Evolutionary conservation across 1,140 invertebrate genomes (phyloP), one percentile per base, ranked within the genome.

Genomic region (Helicoverpa armigera): DNA sequence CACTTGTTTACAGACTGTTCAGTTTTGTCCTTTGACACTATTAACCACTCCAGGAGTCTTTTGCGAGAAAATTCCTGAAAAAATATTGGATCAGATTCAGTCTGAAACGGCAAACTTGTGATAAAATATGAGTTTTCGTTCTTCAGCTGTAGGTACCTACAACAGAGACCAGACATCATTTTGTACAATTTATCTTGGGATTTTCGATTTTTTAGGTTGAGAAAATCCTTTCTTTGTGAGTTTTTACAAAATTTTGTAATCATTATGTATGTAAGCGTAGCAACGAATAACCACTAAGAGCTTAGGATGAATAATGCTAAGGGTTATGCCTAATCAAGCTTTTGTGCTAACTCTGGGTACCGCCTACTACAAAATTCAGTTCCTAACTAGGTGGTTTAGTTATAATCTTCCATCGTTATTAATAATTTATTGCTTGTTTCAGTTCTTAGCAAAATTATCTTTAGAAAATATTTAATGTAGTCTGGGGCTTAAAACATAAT

Each of bases 311-410:
- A 18, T 43, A 31, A 23, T 50, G 43, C 48, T 31, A 9, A 73
- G 58, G 29, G 14, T 12, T 56, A 58, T n/a, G 14, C 7, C 11
- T 43, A 73, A 7, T 56, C 53, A 58, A 31, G 5, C 70, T 73
- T 18, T 35, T 58, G 53, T 73, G 31, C 51, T 73, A 5, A 58
- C 31, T 35, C 11, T 56, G 11, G 50, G 65, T 10, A 73, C 11
- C 10, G 31, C 12, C 23, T 73, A 54, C 53, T 73, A 56, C 53
- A 73, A 16, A 73, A 73, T 73, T 56, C 29, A 18, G 51, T 73
- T 35, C 13, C 7, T 73, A 35, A 7, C 29, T 56, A 53, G 43
- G 9, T 43, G 9, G 31, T 65, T 69, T 29, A 18, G 48, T 69
- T 14, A 63, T 69, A 43, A 43, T 67, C 1, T 18, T 50, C 43